Evolutionary conservation across 2,797 vertebrate genomes (phyloP), one percentile per base, ranked within the genome.

Genomic region (Paguma larvata): DNA sequence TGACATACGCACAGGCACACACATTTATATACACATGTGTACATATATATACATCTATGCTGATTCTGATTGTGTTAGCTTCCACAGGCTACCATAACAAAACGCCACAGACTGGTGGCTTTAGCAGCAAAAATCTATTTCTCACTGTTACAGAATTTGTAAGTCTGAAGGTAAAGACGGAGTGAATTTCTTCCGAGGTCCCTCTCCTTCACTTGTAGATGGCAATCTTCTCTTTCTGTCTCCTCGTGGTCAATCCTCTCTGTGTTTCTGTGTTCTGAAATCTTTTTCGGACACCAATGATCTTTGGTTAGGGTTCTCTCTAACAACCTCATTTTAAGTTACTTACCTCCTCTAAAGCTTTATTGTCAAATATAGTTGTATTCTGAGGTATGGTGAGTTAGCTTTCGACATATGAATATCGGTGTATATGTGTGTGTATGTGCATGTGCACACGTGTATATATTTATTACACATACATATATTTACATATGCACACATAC

Each of bases 141-240:
- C 44, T 77, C 4, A 48, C 44, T n/a, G 30, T 78, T 78, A 6
- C 3, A 78, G 18, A 51, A 51, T 78, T 46, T 78, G 12, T 5
- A 21, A 51, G 5, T 51, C 46, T 78, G 46, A 78, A 51, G 30
- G 46, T 13, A 15, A n/a, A 51, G 73, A 18, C 30, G 12, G 46
- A 10, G 16, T 21, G 46, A n/a, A 51, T 78, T 78, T 13, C 16
- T 12, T 19, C 30, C 5, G 0, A 7, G 10, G 27, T 7, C 27
- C 32, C 73, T 32, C 44, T 16, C 73, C 15, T 75, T 75, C 44
- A 6, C 46, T 32, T 77, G 44, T 4, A 21, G 16, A 32, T n/a
- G 18, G 46, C 32, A 19, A 5, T n/a, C 9, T n/a, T 78, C 30
- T 51, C 46, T 12, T 51, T 77, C 46, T 6, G 10, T 51, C 16